phyloP scores from a whole-genome alignment of 2,797 vertebrate genomes.

The Leptoclinus maculatus region DNA sequence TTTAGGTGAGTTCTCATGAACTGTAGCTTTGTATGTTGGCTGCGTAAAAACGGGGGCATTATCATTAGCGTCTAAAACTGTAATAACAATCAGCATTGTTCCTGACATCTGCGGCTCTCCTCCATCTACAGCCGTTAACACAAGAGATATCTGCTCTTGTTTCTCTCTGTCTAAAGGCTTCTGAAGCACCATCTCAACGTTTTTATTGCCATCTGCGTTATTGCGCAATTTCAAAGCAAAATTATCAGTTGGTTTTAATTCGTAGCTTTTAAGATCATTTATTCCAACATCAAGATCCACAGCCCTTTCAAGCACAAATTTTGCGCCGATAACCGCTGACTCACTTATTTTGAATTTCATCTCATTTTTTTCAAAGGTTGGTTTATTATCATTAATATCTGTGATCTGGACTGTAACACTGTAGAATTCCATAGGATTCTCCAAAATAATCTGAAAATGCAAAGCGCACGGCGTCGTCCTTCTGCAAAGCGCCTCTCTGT shows the following conservation, averaged over 20 bases:
- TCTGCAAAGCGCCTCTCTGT: slow-evolving; percentile 81
- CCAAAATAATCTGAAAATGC: slow-evolving; percentile 88
- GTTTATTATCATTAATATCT: slow-evolving; percentile 75
- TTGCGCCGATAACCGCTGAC: slow-evolving; percentile 59
- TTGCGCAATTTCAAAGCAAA: slow-evolving; percentile 65
- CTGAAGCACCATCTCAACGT: slow-evolving; percentile 77
- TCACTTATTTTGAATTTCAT: slow-evolving; percentile 80
- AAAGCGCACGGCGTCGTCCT: slow-evolving; percentile 69
- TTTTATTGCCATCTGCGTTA: slow-evolving; percentile 56
- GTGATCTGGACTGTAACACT: slow-evolving; percentile 80
- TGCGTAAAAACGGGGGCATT: slow-evolving; percentile 77
- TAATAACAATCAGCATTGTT: slow-evolving; percentile 71
- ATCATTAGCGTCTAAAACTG: slow-evolving; percentile 75
- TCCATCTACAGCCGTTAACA: slow-evolving; percentile 77
- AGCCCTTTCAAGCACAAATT: slow-evolving; percentile 79
- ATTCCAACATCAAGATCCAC: slow-evolving; percentile 82
- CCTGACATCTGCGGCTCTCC: slow-evolving; percentile 76
- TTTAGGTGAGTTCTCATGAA: slow-evolving; percentile 69
- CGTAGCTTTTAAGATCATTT: slow-evolving; percentile 71
- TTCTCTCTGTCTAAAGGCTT: slow-evolving; percentile 77
- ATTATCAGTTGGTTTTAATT: slow-evolving; percentile 65
- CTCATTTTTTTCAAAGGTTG: slow-evolving; percentile 68
- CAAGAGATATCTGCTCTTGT: slow-evolving; percentile 58
- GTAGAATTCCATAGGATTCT: slow-evolving; percentile 88
- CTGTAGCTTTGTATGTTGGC: slow-evolving; percentile 54